Conservation (phyloP, 2,888 invertebrate genomes). For the Amblyteles armatorius region DNA sequence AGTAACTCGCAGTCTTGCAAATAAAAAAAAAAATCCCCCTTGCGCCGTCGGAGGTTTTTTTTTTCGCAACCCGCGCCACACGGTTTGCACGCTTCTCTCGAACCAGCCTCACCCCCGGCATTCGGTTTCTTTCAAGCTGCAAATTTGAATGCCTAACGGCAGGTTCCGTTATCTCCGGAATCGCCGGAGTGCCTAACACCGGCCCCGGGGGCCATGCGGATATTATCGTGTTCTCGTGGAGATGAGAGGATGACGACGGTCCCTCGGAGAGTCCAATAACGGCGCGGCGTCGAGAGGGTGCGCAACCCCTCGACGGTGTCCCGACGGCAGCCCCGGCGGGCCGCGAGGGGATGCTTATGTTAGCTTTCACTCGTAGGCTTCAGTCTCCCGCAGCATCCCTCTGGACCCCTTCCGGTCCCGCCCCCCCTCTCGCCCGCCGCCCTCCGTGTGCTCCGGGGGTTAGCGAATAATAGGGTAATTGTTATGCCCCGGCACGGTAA, state of each 20-base stretch:
- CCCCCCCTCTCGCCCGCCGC: constrained; percentile 45
- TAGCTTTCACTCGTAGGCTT: constrained; percentile 59
- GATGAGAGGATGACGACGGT: constrained; percentile 34
- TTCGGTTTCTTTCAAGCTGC: constrained; percentile 31
- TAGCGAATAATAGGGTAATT: constrained; percentile 83
- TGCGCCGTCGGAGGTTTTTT: too few relatives aligned
- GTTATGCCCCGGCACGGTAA: constrained; percentile 83
- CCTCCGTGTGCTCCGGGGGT: constrained; percentile 71
- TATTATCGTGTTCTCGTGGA: constrained; percentile 62
- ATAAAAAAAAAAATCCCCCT: too few relatives aligned
- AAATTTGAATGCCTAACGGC: constrained; percentile 60
- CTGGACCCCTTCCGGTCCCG: constrained; percentile 25
- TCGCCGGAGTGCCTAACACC: constrained; percentile 24
- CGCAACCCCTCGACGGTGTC: constrained; percentile 39
- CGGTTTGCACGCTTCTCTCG: background rate
- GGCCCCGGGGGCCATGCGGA: constrained; percentile 28
- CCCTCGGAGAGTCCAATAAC: constrained; percentile 54
- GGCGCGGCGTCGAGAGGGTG: constrained; percentile 29
- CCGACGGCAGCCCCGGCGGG: background rate
- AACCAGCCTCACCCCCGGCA: constrained; percentile 7
- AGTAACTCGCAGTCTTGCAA: too few relatives aligned
- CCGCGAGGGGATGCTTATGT: constrained; percentile 50
- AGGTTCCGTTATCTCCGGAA: constrained; percentile 40
- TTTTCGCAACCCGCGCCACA: too few relatives aligned
- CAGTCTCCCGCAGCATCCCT: constrained; percentile 31